These are phyloP conservation scores for Platysternon megacephalum DNA, from an alignment of 2,113 vertebrate species.

Conservation along the genomic window DNA sequence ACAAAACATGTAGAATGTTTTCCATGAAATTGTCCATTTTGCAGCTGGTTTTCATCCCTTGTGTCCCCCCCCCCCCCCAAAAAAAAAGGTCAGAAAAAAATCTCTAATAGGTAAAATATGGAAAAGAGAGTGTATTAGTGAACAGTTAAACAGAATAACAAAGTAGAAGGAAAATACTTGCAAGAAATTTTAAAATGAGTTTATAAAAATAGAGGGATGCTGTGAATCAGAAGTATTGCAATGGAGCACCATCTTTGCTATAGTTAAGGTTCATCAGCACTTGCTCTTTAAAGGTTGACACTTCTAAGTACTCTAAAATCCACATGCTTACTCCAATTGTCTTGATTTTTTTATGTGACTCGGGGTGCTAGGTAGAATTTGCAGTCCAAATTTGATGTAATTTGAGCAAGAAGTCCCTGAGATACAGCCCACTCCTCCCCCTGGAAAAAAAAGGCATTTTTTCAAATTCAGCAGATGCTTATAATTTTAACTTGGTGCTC, in stretches of 20 bases:
- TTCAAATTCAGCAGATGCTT: neutral
- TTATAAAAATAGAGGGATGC: neutral
- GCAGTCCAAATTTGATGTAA: neutral
- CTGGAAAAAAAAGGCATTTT: too few species aligned
- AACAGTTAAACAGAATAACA: neutral
- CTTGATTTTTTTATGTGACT: neutral
- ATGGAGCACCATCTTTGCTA: neutral
- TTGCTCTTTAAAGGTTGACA: neutral
- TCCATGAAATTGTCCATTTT: neutral
- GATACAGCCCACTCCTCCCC: neutral
- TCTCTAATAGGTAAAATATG: neutral
- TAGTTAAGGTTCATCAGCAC: neutral
- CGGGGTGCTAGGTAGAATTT: neutral
- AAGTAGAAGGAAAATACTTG: neutral
- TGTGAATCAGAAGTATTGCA: neutral
- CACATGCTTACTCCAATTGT: neutral
- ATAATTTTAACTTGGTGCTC: neutral
- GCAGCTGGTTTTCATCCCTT: neutral
- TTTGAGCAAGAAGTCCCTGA: neutral
- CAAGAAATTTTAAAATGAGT: neutral
- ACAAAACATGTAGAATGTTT: neutral
- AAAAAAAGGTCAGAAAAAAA: neutral
- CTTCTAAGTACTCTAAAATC: neutral
- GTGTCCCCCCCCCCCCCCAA: rapidly evolving
- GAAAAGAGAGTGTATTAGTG: neutral